phyloP scores from a whole-genome alignment of 2,797 vertebrate genomes.

The Potorous gilbertii region DNA sequence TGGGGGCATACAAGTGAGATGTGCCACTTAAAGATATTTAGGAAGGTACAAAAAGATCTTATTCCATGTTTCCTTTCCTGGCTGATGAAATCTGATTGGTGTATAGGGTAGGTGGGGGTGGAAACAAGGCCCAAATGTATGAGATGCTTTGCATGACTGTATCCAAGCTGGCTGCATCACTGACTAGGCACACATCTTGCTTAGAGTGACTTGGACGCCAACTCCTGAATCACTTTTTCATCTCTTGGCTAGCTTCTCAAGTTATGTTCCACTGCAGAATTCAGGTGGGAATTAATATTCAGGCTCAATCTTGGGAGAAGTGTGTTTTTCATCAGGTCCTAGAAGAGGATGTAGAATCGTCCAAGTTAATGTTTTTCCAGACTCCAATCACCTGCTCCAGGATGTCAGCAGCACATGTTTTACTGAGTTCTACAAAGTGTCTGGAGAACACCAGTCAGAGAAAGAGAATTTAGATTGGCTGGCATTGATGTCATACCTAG shows the following conservation, averaged over 20 bases:
- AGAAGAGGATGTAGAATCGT: background rate
- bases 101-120: background rate
- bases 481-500: background rate
- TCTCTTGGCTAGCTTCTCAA: background rate
- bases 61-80: background rate
- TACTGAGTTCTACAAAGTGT: background rate
- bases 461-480: background rate
- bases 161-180: constrained; percentile 18
- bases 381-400: background rate
- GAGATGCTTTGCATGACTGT: accelerated
- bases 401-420: background rate
- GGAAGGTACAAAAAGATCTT: too few relatives aligned
- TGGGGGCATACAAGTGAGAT: background rate
- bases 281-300: background rate
- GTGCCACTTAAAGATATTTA: background rate
- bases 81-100: background rate
- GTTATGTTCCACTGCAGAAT: background rate
- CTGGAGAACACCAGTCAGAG: background rate
- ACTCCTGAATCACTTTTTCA: background rate
- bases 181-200: background rate
- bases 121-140: background rate
- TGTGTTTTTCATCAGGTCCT: background rate
- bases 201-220: background rate
- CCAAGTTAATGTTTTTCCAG: constrained; percentile 32
- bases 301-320: background rate